These are phyloP conservation scores for Mus spretus DNA, from an alignment of 2,797 vertebrate species.

Conservation along the genomic window DNA sequence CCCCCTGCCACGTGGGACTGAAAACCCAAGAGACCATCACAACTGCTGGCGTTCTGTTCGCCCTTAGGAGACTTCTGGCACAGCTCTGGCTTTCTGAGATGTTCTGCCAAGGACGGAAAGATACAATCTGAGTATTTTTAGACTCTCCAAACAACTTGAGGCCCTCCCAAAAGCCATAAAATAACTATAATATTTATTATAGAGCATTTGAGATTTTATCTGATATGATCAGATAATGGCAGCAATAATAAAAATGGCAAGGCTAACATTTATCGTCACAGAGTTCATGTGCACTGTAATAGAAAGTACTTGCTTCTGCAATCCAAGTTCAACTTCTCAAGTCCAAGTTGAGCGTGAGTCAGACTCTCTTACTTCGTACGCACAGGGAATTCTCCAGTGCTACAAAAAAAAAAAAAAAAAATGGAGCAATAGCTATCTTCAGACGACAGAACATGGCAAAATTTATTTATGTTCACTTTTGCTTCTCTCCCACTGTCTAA, in stretches of 20 bases:
- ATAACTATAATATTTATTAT: slow-evolving; percentile 46
- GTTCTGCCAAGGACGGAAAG: slow-evolving; percentile 86
- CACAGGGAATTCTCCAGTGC: not conserved
- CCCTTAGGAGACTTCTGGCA: slow-evolving; percentile 92
- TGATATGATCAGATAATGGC: slow-evolving; percentile 3
- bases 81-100: slow-evolving; percentile 92
- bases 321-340: not conserved
- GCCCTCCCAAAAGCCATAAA: not conserved
- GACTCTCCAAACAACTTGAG: slow-evolving; percentile 50
- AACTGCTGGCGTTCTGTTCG: slow-evolving; percentile 94
- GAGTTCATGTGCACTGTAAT: slow-evolving; percentile 49
- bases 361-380: not conserved
- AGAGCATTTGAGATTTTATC: slow-evolving; percentile 60
- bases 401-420: slow-evolving; percentile 30
- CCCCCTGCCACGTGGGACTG: slow-evolving; percentile 90
- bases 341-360: not conserved
- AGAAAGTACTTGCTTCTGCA: not conserved
- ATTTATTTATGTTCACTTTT: slow-evolving; percentile 63
- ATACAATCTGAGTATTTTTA: slow-evolving; percentile 50
- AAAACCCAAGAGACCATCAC: slow-evolving; percentile 90
- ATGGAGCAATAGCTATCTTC: slow-evolving; percentile 2
- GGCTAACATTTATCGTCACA: not conserved
- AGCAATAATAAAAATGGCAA: slow-evolving; percentile 16
- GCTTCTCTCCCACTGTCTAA: not conserved
- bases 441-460: not conserved